phyloP scores from a whole-genome alignment of 2,797 vertebrate species.

The Diplodus sargus region DNA sequence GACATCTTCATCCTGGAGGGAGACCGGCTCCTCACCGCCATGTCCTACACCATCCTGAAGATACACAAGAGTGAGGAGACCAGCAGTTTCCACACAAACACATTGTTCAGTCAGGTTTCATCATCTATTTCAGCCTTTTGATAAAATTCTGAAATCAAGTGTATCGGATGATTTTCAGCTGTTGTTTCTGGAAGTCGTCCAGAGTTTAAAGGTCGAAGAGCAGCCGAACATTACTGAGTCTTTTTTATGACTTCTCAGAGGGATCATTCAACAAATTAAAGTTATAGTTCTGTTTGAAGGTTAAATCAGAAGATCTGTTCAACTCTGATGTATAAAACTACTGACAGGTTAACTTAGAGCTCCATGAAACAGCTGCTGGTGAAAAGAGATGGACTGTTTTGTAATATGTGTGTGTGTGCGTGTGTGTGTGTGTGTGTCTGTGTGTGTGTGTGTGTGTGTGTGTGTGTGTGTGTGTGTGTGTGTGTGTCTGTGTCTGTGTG shows the following conservation, averaged over 20 bases:
- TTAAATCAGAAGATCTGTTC: neutral
- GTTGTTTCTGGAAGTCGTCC: neutral
- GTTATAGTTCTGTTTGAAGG: neutral
- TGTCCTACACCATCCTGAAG: slow-evolving; percentile 90
- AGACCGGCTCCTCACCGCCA: slow-evolving; percentile 87
- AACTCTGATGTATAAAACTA: neutral
- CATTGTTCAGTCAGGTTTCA: neutral
- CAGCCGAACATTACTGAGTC: neutral
- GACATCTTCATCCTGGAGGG: slow-evolving; percentile 91
- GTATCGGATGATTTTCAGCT: neutral
- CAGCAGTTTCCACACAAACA: neutral
- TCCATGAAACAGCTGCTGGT: too few species aligned
- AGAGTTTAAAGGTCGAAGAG: too few species aligned
- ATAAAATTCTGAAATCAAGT: neutral
- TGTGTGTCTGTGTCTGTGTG: too few species aligned
- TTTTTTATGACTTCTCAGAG: neutral
- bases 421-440: too few species aligned
- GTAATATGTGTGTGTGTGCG: too few species aligned
- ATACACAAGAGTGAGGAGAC: slow-evolving; percentile 88
- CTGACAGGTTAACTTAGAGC: neutral
- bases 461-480: too few species aligned
- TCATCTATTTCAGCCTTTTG: neutral
- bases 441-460: too few species aligned
- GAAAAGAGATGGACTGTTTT: too few species aligned
- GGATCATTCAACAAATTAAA: neutral